Evolutionary conservation across 2,113 vertebrate species (phyloP).

Genomic region (Microcebus griseorufus): DNA sequence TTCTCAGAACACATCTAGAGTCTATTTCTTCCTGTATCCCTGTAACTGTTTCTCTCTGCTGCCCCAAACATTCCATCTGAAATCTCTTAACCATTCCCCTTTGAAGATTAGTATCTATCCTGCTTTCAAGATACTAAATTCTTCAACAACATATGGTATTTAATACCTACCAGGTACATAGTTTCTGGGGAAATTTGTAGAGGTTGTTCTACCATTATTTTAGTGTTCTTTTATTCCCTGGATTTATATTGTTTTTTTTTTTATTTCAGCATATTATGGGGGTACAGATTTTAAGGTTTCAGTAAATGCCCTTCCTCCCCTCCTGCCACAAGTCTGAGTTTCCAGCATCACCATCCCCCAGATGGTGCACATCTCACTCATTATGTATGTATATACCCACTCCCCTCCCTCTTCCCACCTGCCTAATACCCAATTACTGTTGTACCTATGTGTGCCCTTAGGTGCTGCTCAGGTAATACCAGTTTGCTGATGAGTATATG

Average conservation of each 20-base stretch:
- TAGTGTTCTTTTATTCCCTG: not conserved
- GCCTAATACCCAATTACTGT: too few species aligned
- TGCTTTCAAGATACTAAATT: not conserved
- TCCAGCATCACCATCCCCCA: too few species aligned
- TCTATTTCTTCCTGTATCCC: not conserved
- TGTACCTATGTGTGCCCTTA: too few species aligned
- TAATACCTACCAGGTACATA: not conserved
- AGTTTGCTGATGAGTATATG: too few species aligned
- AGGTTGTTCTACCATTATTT: not conserved
- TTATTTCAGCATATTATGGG: too few species aligned
- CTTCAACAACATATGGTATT: not conserved
- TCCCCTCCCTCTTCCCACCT: too few species aligned
- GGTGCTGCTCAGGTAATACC: too few species aligned
- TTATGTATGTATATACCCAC: too few species aligned
- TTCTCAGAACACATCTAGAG: not conserved
- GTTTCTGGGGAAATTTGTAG: not conserved
- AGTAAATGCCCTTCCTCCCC: too few species aligned
- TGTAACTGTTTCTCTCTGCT: not conserved
- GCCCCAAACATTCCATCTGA: not conserved
- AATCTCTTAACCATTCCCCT: not conserved
- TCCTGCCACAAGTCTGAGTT: too few species aligned
- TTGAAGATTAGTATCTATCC: not conserved
- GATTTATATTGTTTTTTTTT: not conserved
- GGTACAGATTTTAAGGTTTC: too few species aligned
- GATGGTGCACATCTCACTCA: too few species aligned